Evolutionary conservation across 1,140 invertebrate genomes (phyloP), one percentile per base, ranked within the genome.

Genomic region (Parasteatoda tepidariorum): DNA sequence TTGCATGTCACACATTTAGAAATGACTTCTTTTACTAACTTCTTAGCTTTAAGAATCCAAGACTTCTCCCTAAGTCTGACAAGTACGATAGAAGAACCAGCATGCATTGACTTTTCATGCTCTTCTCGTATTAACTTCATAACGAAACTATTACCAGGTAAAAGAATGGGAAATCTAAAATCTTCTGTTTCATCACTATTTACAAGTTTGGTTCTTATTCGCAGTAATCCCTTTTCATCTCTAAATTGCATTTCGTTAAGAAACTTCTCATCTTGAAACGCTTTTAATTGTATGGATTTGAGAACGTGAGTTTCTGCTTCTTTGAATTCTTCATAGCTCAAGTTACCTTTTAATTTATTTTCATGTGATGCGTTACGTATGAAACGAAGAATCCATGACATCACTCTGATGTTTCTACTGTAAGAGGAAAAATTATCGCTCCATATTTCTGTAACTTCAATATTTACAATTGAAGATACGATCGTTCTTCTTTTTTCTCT

Each of bases 381-480:
- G 66, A 83, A 73, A 26, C 18, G 38, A 31, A 71, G 61, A 64
- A 71, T 83, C 57, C 68, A 83, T 24, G 26, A 57, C n/a, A 83
- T 13, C 24, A 73, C n/a, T 73, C 68, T 64, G 9, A 83, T 64
- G 13, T 67, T 83, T 64, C 9, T 83, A 22, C 38, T 64, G 30
- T 73, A 83, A 11, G 11, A 33, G 11, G 57, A 61, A 61, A 82
- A 82, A 30, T 13, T 9, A 59, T 54, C 13, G 54, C 34, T 64
- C n/a, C 28, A 62, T 2, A 83, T 68, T 26, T 73, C 28, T 28
- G 9, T 34, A 28, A 3, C 24, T 59, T 70, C 9, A 61, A 61
- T 57, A 59, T 70, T 82, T 38, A 82, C n/a, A 24, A 57, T 61
- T n/a, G 61, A 67, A 4, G 30, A 68, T 6, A 76, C 13, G 11